These are phyloP conservation scores for Parus major DNA, from an alignment of 2,113 vertebrate species.

Conservation along the genomic window DNA sequence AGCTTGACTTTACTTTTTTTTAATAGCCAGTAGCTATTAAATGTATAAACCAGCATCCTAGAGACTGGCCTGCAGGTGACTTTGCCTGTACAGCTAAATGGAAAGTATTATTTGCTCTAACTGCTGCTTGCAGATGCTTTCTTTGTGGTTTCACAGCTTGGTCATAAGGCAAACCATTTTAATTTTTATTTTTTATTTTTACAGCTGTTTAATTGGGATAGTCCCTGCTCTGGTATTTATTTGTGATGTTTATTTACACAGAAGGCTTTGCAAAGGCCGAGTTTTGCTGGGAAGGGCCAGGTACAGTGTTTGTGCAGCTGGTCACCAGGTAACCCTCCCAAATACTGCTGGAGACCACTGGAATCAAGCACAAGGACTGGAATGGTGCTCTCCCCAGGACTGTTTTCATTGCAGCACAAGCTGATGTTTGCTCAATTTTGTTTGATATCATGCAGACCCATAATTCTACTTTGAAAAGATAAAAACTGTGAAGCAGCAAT, in stretches of 20 bases:
- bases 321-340: conserved; percentile 48
- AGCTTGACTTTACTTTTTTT: background rate
- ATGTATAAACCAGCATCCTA: background rate
- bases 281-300: conserved; percentile 26
- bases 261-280: conserved; percentile 10
- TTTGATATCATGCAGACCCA: background rate
- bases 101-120: conserved; percentile 38
- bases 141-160: conserved; percentile 43
- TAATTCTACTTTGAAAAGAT: conserved; percentile 25
- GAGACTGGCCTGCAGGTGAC: background rate
- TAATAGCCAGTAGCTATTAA: background rate
- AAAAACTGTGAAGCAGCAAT: background rate
- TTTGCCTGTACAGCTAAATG: conserved; percentile 7
- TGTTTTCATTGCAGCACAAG: background rate
- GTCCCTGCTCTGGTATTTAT: conserved; percentile 27
- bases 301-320: conserved; percentile 57
- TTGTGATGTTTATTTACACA: conserved; percentile 46
- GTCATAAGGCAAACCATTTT: conserved; percentile 4
- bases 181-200: conserved; percentile 46
- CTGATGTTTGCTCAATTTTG: background rate
- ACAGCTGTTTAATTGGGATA: conserved; percentile 45
- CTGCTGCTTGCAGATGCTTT: conserved; percentile 28
- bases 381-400: background rate
- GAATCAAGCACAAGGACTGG: background rate
- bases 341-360: conserved; percentile 7